Evolutionary conservation across 1,140 invertebrate genomes (phyloP), one percentile per base, ranked within the genome.

Genomic region (Wiebesia pumilae): DNA sequence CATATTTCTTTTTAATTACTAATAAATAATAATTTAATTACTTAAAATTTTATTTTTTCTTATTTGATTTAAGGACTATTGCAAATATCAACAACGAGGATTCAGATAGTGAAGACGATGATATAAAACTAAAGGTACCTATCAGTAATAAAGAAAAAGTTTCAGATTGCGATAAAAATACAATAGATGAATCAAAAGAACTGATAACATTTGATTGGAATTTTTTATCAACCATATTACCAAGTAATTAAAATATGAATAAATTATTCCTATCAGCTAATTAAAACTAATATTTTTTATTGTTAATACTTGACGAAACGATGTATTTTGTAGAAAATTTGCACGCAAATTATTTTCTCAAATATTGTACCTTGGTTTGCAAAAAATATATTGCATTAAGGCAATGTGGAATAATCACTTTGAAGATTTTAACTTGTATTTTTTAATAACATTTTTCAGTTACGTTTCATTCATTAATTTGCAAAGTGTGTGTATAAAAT

Each of bases 161-260:
- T 24, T 12, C 40, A 35, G 73, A 88, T 51, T 12, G 24, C 12
- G 51, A 43, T 51, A 89, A 79, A 33, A 21, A 78, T 3, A 54
- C 16, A 35, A n/a, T 30, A 0, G 88, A 91, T 14, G 85, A 89
- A 27, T 67, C 38, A 85, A 71, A 83, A 24, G 62, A 89, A 81
- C 77, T 92, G 21, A 38, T 84, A 27, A 88, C 86, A 88, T 89
- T 89, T 9, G 88, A 93, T 87, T 93, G 93, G 92, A 88, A 87
- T 27, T 93, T 92, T 69, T 69, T 93, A 65, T 88, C 89, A 3
- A 87, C 87, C 10, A 87, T 92, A 88, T 77, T 92, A 84, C 90
- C 91, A 16, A 89, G 86, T 43, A 75, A 38, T 16, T 51, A 75
- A 62, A 19, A 4, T 35, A 2, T 27, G 6, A 40, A 43, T 75